A percentile compares a stretch with the other conserved stretches of the same genome.
Evolutionary conservation across 2,797 vertebrate species (phyloP).

Genomic region (Kryptolebias ocellatus): DNA sequence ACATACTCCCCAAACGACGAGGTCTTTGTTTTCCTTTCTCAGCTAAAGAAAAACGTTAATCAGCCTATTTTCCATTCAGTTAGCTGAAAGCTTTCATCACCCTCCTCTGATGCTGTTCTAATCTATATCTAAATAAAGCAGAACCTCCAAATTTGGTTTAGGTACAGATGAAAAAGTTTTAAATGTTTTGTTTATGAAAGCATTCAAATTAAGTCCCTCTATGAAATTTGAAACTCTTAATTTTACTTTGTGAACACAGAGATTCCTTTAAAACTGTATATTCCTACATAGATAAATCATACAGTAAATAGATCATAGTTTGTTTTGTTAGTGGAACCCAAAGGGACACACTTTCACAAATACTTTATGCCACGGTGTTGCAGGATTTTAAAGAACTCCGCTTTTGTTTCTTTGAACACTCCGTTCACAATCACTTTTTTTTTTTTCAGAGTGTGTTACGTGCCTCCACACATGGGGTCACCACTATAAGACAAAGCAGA

Average conservation of each 20-base stretch:
- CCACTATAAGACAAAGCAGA: slow-evolving; percentile 33
- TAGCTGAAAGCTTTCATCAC: slow-evolving; percentile 21
- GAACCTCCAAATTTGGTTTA: slow-evolving; percentile 13
- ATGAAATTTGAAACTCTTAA: slow-evolving; percentile 12
- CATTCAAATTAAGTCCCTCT: slow-evolving; percentile 29
- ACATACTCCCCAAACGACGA: slow-evolving; percentile 19
- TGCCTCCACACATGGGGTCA: slow-evolving; percentile 16
- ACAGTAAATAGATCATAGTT: slow-evolving; percentile 12
- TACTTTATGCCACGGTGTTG: too few species aligned
- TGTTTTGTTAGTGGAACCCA: neutral
- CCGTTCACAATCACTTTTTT: too few species aligned
- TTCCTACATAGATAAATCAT: slow-evolving; percentile 12
- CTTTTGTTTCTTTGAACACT: too few species aligned
- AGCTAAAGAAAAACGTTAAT: slow-evolving; percentile 29
- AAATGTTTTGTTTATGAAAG: slow-evolving; percentile 31
- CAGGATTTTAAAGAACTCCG: too few species aligned
- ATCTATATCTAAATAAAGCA: slow-evolving; percentile 20
- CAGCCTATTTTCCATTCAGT: slow-evolving; percentile 36
- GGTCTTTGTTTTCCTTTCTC: slow-evolving; percentile 39
- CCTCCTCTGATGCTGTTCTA: neutral
- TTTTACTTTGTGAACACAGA: neutral
- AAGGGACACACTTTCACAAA: too few species aligned
- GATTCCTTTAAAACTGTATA: slow-evolving; percentile 27
- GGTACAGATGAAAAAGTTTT: slow-evolving; percentile 8
- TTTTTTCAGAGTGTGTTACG: neutral